These are phyloP conservation scores for Anorthoa munda DNA, from an alignment of 2,888 invertebrate genomes.

Conservation along the genomic window DNA sequence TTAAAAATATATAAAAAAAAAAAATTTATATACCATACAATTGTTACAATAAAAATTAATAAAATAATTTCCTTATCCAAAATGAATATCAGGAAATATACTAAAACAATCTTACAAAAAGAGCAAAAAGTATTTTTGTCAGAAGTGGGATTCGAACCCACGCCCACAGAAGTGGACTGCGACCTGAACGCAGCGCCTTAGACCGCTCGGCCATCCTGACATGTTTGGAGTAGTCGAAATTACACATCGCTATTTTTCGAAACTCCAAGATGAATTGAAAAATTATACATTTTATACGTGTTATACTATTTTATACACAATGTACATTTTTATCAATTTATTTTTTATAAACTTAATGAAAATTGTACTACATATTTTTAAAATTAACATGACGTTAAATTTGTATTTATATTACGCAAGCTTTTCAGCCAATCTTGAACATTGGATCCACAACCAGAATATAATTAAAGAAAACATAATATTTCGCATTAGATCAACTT, in stretches of 20 bases:
- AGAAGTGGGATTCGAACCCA: slow-evolving; percentile 69
- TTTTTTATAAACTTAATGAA: too few species aligned
- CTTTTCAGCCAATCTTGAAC: neutral
- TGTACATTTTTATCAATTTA: too few species aligned
- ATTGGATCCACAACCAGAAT: neutral
- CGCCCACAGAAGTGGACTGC: slow-evolving; percentile 69
- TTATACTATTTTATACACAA: too few species aligned
- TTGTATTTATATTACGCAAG: neutral
- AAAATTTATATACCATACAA: neutral
- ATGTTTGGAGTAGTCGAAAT: fast-evolving
- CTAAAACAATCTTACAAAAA: neutral
- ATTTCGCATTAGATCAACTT: neutral
- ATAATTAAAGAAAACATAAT: neutral
- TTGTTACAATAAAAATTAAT: neutral
- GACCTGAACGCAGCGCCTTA: slow-evolving; percentile 69
- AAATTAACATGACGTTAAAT: too few species aligned
- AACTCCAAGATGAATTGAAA: neutral
- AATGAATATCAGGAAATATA: neutral
- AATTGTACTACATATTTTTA: too few species aligned
- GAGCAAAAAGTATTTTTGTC: slow-evolving; percentile 56
- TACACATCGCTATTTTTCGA: slow-evolving; percentile 8
- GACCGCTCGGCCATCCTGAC: slow-evolving; percentile 70
- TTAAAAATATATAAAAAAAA: neutral
- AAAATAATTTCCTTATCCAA: neutral
- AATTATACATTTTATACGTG: neutral